These are phyloP conservation scores for Amphimallon solstitiale DNA, from an alignment of 2,888 invertebrate genomes.

Conservation along the genomic window DNA sequence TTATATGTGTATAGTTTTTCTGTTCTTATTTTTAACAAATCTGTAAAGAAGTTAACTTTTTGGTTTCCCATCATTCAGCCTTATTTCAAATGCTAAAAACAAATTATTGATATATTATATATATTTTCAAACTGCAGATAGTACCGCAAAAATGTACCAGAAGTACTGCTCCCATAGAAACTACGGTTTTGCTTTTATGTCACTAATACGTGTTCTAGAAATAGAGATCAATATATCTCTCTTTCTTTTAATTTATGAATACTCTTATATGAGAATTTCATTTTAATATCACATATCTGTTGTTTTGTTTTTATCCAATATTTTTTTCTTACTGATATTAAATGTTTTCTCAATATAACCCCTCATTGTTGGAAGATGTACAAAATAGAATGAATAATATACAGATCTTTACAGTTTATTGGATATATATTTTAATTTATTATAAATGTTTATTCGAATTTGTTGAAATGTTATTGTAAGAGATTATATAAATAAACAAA, in stretches of 20 bases:
- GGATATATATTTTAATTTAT: slow-evolving; percentile 41
- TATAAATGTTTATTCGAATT: slow-evolving; percentile 38
- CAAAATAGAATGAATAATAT: slow-evolving; percentile 9
- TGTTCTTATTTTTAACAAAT: no score
- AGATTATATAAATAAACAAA: slow-evolving; percentile 2
- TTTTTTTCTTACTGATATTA: slow-evolving; percentile 4
- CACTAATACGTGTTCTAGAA: no score
- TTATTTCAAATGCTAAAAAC: no score
- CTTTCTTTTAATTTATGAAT: slow-evolving; percentile 1
- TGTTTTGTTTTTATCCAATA: background rate
- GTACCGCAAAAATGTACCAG: no score
- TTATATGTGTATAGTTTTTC: no score
- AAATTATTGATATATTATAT: no score
- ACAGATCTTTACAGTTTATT: slow-evolving; percentile 28
- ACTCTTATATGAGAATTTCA: background rate
- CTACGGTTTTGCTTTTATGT: no score
- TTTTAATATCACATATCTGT: background rate
- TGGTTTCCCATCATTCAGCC: no score
- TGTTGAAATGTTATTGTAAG: slow-evolving; percentile 35
- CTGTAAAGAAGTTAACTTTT: no score
- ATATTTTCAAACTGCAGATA: no score
- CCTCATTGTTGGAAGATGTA: slow-evolving; percentile 18
- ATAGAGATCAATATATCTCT: no score
- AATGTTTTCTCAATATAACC: background rate
- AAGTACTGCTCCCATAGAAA: no score